phyloP scores from a whole-genome alignment of 2,797 vertebrate genomes.

The Peromyscus nudipes region DNA sequence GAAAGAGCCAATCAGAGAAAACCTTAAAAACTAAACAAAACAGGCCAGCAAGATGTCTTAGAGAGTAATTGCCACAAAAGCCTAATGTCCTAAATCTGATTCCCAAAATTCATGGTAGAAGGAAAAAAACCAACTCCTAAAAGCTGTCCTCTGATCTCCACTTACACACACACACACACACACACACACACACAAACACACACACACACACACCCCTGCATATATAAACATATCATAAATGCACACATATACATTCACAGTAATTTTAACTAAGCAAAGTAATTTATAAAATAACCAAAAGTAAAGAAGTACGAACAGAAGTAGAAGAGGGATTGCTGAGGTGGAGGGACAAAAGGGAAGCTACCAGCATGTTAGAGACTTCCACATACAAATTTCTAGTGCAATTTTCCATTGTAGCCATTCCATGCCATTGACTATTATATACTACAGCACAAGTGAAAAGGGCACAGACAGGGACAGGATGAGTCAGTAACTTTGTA shows the following conservation, averaged over 20 bases:
- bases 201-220: not conserved
- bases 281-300: not conserved
- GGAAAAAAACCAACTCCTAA: not conserved
- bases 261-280: not conserved
- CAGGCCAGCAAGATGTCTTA: not conserved
- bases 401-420: not conserved
- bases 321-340: not conserved
- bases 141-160: not conserved
- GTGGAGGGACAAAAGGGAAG: not conserved
- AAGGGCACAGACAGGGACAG: too few species aligned
- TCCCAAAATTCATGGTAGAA: not conserved
- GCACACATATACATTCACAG: not conserved
- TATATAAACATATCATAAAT: not conserved
- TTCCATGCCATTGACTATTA: not conserved
- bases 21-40: not conserved
- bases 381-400: not conserved
- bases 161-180: not conserved
- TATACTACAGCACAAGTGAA: too few species aligned
- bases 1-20: not conserved
- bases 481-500: not conserved
- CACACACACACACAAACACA: too few species aligned
- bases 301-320: not conserved
- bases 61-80: not conserved
- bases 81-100: not conserved
- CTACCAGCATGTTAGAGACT: not conserved